Evolutionary conservation across 2,113 vertebrate genomes (phyloP), one percentile per base, ranked within the genome.

Genomic region (Tetraodon nigroviridis): DNA sequence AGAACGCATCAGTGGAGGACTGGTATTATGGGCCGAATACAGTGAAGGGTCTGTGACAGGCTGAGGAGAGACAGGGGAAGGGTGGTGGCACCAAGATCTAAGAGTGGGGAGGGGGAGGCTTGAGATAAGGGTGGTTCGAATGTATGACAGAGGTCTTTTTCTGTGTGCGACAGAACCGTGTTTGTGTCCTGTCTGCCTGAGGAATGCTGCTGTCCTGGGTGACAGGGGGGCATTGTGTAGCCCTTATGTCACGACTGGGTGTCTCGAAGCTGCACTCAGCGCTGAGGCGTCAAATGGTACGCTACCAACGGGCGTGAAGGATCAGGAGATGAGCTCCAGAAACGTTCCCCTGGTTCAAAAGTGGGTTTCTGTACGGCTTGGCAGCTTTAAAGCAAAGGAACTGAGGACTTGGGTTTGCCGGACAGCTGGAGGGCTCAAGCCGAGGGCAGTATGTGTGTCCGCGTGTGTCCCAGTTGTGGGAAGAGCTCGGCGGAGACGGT

Each of bases 91-190:
- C 84, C 83, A 73, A 64, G 83, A 71, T 80, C 79, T 73, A 64
- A 78, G 76, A 67, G 76, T 10, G 65, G 66, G 73, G 79, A 60
- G 81, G 69, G 67, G 80, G 76, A 44, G 56, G 55, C 29, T 66
- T 45, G 51, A 74, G 78, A 80, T 80, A 80, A 61, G 72, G 73
- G 63, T 69, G 76, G 75, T 8, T 54, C 74, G 64, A 56, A 74
- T 68, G 47, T 76, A 77, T 89, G 86, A 90, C 87, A 89, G 88
- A 86, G 86, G 81, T 74, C 86, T 88, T 88, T 37, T 87, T 89
- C 73, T 86, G 79, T 69, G 49, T 71, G 44, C 49, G 73, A 91
- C 88, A 91, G 88, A 87, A 83, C 73, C 66, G 79, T 66, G 78
- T 84, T 89, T 90, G 89, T 91, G 81, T 87, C 79, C 76, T 48